These are phyloP conservation scores for Pseudotriccus pelzelni DNA, from an alignment of 2,797 vertebrate genomes.

Conservation along the genomic window DNA sequence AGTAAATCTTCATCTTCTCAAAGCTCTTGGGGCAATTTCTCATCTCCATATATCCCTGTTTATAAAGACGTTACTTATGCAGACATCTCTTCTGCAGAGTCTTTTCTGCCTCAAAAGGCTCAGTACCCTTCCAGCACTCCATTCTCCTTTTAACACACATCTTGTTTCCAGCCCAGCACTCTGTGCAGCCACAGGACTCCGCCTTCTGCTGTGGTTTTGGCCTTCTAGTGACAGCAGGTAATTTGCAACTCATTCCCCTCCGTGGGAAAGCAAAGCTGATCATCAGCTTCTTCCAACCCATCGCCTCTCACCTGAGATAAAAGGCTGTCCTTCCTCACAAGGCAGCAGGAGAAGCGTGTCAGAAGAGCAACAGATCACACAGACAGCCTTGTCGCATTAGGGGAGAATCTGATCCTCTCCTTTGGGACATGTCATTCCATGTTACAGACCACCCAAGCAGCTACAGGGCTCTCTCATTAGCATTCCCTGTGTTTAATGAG, in stretches of 20 bases:
- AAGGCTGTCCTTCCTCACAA: not conserved
- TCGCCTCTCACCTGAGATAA: not conserved
- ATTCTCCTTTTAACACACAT: not conserved
- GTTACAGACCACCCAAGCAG: not conserved
- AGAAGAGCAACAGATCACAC: not conserved
- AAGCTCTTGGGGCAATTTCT: not conserved
- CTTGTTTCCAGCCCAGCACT: conserved; percentile 2
- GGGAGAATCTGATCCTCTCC: not conserved
- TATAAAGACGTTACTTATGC: not conserved
- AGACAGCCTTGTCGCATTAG: not conserved
- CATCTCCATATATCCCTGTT: not conserved
- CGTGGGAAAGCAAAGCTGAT: not conserved
- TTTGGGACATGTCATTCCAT: not conserved
- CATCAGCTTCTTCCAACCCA: not conserved
- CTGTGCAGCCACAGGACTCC: not conserved
- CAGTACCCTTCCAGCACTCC: not conserved
- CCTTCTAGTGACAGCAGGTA: not conserved
- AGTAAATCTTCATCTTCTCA: not conserved
- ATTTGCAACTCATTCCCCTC: not conserved
- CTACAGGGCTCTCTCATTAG: not conserved
- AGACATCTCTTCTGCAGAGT: not conserved
- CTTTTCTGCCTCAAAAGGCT: not conserved
- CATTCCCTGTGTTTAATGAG: not conserved
- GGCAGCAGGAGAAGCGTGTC: not conserved
- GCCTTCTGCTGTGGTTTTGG: not conserved